A percentile compares a stretch with the other conserved stretches of the same genome.
Conservation (phyloP, 2,797 vertebrate species). For the Heteromormyrus szaboi region DNA sequence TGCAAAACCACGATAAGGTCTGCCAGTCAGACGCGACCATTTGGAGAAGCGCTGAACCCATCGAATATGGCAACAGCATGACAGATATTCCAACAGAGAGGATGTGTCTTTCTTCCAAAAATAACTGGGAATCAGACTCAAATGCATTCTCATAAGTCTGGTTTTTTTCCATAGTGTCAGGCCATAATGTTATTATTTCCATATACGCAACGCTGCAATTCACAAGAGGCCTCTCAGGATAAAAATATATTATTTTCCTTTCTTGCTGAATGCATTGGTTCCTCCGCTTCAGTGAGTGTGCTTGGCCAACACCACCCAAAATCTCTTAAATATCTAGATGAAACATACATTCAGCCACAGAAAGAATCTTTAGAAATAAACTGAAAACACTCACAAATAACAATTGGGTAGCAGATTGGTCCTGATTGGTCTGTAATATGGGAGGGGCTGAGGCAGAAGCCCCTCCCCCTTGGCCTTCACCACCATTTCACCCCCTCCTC, state of each 20-base stretch:
- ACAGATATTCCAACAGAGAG: slow-evolving; percentile 30
- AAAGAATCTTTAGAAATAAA: background rate
- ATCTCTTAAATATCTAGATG: slow-evolving; percentile 6
- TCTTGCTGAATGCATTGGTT: background rate
- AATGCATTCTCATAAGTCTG: slow-evolving; percentile 27
- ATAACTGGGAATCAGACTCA: slow-evolving; percentile 34
- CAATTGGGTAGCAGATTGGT: slow-evolving; percentile 28
- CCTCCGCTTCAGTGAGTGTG: background rate
- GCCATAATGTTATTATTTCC: slow-evolving; percentile 30
- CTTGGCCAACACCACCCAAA: background rate
- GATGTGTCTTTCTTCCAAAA: slow-evolving; percentile 32
- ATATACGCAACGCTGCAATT: slow-evolving; percentile 24
- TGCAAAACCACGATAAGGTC: slow-evolving; percentile 29
- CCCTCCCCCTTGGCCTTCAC: slow-evolving; percentile 39
- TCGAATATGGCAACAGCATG: slow-evolving; percentile 29
- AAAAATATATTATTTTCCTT: slow-evolving; percentile 4
- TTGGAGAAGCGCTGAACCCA: slow-evolving; percentile 34
- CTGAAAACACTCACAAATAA: slow-evolving; percentile 14
- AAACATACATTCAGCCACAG: background rate
- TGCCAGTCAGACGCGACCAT: slow-evolving; percentile 20
- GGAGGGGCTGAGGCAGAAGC: slow-evolving; percentile 8
- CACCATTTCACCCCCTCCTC: background rate
- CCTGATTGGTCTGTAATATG: slow-evolving; percentile 23
- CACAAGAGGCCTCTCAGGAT: slow-evolving; percentile 5
- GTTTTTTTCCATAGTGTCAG: slow-evolving; percentile 40